These are phyloP conservation scores for Drosophila monieri DNA, from an alignment of 2,888 invertebrate species.

Conservation along the genomic window DNA sequence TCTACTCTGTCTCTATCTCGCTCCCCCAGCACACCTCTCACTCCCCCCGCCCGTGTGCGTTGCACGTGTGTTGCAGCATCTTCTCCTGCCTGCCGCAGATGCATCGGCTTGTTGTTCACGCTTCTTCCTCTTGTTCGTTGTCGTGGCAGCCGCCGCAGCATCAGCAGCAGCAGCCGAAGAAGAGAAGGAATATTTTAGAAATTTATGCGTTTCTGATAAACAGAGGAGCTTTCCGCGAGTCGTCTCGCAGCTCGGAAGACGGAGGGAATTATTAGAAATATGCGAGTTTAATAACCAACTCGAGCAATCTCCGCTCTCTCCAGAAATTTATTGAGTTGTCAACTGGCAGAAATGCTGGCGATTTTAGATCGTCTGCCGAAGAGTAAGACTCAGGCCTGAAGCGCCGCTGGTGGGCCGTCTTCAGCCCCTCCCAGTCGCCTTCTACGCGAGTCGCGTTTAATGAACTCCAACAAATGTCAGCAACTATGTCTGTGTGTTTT, in stretches of 20 bases:
- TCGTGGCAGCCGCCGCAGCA: constrained; percentile 21
- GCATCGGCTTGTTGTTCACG: constrained; percentile 43
- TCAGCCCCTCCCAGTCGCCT: constrained; percentile 2
- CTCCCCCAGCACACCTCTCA: constrained; percentile 1
- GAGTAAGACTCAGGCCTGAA: constrained; percentile 17
- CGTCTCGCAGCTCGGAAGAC: constrained; percentile 24
- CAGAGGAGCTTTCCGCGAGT: constrained; percentile 67
- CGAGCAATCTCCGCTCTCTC: constrained; percentile 27
- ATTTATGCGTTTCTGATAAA: constrained; percentile 77
- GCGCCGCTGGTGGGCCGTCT: constrained; percentile 56
- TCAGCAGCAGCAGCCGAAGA: constrained; percentile 3
- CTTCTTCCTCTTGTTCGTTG: constrained; percentile 42
- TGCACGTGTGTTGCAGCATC: constrained; percentile 44
- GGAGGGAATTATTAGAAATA: constrained; percentile 74
- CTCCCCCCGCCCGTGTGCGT: constrained; percentile 1
- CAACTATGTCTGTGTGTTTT: constrained; percentile 67
- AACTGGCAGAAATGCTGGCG: constrained; percentile 74
- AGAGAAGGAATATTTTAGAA: constrained; percentile 66
- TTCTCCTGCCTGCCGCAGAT: constrained; percentile 21
- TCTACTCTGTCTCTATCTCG: constrained; percentile 7
- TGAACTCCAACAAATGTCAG: constrained; percentile 68
- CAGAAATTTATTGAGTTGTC: constrained; percentile 75
- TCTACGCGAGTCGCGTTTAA: constrained; percentile 58
- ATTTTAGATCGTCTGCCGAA: constrained; percentile 38
- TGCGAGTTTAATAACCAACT: constrained; percentile 74